These are phyloP conservation scores for Cyanoliseus patagonus DNA, from an alignment of 2,113 vertebrate genomes.

Conservation along the genomic window DNA sequence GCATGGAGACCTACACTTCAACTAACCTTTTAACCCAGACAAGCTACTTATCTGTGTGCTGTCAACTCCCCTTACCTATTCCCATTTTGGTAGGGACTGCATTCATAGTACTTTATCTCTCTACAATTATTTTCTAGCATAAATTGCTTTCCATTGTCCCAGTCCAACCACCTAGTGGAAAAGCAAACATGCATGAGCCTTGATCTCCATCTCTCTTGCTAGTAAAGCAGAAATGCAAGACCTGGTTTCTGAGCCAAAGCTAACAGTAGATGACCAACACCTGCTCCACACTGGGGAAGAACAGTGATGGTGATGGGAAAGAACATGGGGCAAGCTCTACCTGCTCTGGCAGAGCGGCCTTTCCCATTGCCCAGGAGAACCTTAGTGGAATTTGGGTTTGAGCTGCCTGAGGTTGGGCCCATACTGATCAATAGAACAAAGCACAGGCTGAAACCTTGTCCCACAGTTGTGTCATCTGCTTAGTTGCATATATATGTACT, in stretches of 20 bases:
- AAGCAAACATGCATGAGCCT: neutral
- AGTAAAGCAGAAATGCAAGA: neutral
- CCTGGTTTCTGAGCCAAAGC: neutral
- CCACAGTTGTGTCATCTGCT: neutral
- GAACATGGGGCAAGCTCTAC: neutral
- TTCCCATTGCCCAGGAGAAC: neutral
- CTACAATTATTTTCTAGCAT: neutral
- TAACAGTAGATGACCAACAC: neutral
- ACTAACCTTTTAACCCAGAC: neutral
- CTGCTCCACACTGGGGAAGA: neutral
- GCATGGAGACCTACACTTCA: neutral
- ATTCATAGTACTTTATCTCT: neutral
- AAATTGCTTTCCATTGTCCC: neutral
- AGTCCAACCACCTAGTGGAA: neutral
- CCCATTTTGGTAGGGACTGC: neutral
- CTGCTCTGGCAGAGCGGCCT: neutral
- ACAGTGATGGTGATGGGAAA: neutral
- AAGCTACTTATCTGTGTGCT: neutral
- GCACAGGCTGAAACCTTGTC: neutral
- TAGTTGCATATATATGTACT: neutral
- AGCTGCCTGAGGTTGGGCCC: neutral
- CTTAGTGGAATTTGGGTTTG: neutral
- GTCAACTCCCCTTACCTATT: neutral
- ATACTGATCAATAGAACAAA: neutral
- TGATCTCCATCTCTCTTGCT: neutral